phyloP scores from a whole-genome alignment of 2,113 vertebrate species.

The Scomber japonicus region DNA sequence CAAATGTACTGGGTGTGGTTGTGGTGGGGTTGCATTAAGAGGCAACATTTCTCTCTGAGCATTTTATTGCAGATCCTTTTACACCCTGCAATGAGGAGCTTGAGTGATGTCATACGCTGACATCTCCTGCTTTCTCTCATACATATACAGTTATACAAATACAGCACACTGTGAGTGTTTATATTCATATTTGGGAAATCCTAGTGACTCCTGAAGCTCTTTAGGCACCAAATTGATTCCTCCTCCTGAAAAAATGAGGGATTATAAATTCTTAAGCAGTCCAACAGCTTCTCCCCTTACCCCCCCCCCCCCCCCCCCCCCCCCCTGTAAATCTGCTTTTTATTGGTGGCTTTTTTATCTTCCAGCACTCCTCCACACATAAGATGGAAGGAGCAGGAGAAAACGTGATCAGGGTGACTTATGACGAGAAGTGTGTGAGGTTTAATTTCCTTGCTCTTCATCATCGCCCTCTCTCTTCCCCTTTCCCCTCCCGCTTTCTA shows the following conservation, averaged over 20 bases:
- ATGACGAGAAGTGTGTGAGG: constrained; percentile 24
- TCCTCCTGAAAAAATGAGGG: constrained; percentile 24
- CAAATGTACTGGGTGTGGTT: constrained; percentile 70
- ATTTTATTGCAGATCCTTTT: constrained; percentile 66
- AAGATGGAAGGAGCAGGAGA: constrained; percentile 11
- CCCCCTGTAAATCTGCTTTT: constrained; percentile 70
- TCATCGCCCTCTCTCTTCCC: constrained; percentile 13
- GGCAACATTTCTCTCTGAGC: constrained; percentile 48
- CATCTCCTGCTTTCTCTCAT: constrained; percentile 3
- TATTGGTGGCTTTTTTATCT: constrained; percentile 62
- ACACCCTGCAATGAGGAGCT: constrained; percentile 31
- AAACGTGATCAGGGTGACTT: constrained; percentile 37
- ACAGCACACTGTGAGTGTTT: neutral
- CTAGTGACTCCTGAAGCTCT: constrained; percentile 23
- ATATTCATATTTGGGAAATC: constrained; percentile 36
- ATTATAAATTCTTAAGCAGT: constrained; percentile 54
- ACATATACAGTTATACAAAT: neutral
- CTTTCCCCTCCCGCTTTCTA: constrained; percentile 2
- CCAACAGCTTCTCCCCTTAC: constrained; percentile 25
- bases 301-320: neutral
- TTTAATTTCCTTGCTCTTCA: constrained; percentile 37
- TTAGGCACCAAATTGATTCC: constrained; percentile 27
- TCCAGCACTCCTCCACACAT: constrained; percentile 29
- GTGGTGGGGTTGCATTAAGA: constrained; percentile 55
- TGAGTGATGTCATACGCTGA: constrained; percentile 4